Conservation (phyloP, 2,888 invertebrate species). For the Orthosia incerta region DNA sequence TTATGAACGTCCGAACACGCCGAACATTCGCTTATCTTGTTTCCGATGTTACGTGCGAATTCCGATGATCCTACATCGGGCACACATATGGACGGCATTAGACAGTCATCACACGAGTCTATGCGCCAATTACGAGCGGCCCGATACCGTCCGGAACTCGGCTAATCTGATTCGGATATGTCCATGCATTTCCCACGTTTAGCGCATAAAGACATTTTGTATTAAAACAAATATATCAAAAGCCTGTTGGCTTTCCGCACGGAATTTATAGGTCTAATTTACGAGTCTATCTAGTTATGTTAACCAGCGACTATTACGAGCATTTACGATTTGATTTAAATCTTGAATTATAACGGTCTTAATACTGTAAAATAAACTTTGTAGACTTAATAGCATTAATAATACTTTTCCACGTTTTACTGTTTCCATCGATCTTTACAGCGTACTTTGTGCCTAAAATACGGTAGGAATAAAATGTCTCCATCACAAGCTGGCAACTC, state of each 20-base stretch:
- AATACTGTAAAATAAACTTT: constrained; percentile 11
- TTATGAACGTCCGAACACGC: constrained; percentile 24
- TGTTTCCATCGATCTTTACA: constrained; percentile 40
- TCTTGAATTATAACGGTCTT: constrained; percentile 11
- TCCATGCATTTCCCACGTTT: constrained; percentile 38
- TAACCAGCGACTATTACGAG: neutral
- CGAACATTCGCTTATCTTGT: constrained; percentile 42
- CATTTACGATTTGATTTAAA: constrained; percentile 1
- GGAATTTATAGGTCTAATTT: constrained; percentile 20
- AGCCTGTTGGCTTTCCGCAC: neutral
- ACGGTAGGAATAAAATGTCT: constrained; percentile 50
- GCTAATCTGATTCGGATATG: constrained; percentile 49
- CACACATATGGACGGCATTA: constrained; percentile 39
- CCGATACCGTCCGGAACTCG: constrained; percentile 20
- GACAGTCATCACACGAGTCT: constrained; percentile 46
- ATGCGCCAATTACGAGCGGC: constrained; percentile 38
- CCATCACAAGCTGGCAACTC: constrained; percentile 32
- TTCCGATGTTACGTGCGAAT: constrained; percentile 39
- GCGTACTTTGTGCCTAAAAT: constrained; percentile 45
- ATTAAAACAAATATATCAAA: constrained; percentile 11
- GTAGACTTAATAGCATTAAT: constrained; percentile 1
- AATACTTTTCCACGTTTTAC: neutral
- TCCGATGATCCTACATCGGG: constrained; percentile 17
- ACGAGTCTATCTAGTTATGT: constrained; percentile 3
- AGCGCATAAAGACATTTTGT: constrained; percentile 30